Evolutionary conservation across 1,140 invertebrate genomes (phyloP), one percentile per base, ranked within the genome.

Genomic region (Planococcus citri): DNA sequence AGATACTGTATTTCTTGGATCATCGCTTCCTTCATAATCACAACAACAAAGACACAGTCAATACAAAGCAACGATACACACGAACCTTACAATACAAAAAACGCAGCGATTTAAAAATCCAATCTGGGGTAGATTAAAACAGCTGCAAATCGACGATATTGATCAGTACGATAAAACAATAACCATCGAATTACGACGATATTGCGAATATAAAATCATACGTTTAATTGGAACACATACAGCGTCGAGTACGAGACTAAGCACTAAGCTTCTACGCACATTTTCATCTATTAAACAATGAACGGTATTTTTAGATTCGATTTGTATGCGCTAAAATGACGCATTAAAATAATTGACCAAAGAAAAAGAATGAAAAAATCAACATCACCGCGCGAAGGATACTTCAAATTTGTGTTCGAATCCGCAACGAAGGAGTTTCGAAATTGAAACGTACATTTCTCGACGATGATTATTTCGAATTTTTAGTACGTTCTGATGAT

Each of bases 271-370:
- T 10, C 60, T 64, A 64, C 60, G 60, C 60, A 64, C 60, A 64
- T 24, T 58, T 58, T 58, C 21, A 20, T 64, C 20, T 64, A 25
- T 64, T 22, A 64, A 25, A 64, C 60, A 64, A 64, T 64, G 60
- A 64, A 64, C 60, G 60, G 20, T 64, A 64, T 64, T 64, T 64
- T 64, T 64, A 64, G 60, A 22, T 64, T 64, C 8, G 20, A 25
- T 64, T 64, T 27, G 10, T 64, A 4, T 24, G 8, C 22, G 9
- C 22, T 58, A 24, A 64, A 64, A 51, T 27, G 60, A 64, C 60
- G 60, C 60, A 64, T 64, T 51, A 51, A 20, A 9, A 17, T 51
- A 33, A 33, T n/a, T 33, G 29, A 33, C 29, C 29, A 33, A 6
- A 33, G 29, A 33, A 33, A 33, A 33, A 33, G 29, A 33, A 33